Evolutionary conservation across 1,140 invertebrate genomes (phyloP), one percentile per base, ranked within the genome.

Genomic region (Druon quercuslanigerum): DNA sequence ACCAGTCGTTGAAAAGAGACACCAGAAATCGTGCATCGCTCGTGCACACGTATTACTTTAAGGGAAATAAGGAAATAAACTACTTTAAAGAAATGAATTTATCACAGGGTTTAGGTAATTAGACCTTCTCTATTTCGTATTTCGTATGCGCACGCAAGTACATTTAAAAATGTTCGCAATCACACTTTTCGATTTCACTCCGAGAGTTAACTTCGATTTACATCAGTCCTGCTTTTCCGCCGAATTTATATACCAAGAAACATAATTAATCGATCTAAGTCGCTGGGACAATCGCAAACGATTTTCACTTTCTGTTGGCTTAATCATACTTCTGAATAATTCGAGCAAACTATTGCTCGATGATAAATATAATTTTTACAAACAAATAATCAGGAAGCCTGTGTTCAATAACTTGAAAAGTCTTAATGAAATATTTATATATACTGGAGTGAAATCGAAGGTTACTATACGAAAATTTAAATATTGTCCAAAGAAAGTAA

Each of bases 91-190:
- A 73, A 78, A 78, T 80, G 71, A 82, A 78, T 82, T 74, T 82
- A 80, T 78, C 74, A 82, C 81, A 82, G 81, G 81, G 81, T 82
- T 80, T 82, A 82, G 81, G 80, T 82, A 80, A 78, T 78, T 80
- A 82, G 78, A 82, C 78, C 76, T 78, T 80, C 76, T 78, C 72
- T 78, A 80, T 77, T 74, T 80, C 20, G 57, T 66, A 66, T 57
- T 46, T 73, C 76, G 72, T 77, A 72, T 78, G 75, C 51, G 74
- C 78, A 82, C 78, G 75, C 50, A 77, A 80, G 74, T 77, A 80
- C 75, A 73, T 75, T 66, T 66, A 13, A 66, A 60, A 13, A 33
- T 66, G 33, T 66, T 40, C 57, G 57, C 57, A 66, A 54, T 66
- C 13, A 66, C 57, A 33, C 6, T 5, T 12, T 66, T 66, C 57